A percentile compares a stretch with the other conserved stretches of the same genome.
Evolutionary conservation across 2,797 vertebrate genomes (phyloP).

Genomic region (Margarornis squamiger): DNA sequence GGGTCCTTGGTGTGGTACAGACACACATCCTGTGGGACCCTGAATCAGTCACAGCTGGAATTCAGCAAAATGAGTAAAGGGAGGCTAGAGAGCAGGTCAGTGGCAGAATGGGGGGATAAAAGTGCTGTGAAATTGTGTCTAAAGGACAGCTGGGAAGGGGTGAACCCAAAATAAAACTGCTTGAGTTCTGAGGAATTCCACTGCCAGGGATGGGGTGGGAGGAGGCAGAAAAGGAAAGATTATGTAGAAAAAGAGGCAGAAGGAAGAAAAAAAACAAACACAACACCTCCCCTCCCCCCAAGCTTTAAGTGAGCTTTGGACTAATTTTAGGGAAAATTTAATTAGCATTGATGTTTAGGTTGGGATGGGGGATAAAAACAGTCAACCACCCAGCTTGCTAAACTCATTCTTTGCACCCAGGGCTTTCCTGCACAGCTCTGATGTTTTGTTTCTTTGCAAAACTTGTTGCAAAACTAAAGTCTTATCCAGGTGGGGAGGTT

Average conservation of each 20-base stretch:
- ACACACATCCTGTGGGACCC: not conserved
- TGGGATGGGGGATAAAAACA: not conserved
- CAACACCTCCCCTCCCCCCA: accelerated
- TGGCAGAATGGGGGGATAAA: not conserved
- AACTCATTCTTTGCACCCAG: not conserved
- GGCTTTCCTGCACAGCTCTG: not conserved
- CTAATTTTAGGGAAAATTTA: not conserved
- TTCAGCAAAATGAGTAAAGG: not conserved
- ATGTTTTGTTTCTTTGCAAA: not conserved
- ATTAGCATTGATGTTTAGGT: not conserved
- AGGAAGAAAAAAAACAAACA: not conserved
- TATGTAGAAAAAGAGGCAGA: not conserved
- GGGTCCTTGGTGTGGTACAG: not conserved
- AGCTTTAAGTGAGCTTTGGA: not conserved
- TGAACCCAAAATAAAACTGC: not conserved
- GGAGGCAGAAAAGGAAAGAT: not conserved
- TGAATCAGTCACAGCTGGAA: not conserved
- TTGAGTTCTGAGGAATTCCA: not conserved
- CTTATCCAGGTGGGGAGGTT: not conserved
- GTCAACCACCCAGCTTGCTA: not conserved
- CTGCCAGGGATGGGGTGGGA: not conserved
- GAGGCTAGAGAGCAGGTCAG: not conserved
- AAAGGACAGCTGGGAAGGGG: not conserved
- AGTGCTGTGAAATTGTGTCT: not conserved
- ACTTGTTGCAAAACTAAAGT: not conserved